Evolutionary conservation across 2,797 vertebrate species (phyloP).

Genomic region (Malurus splendens): DNA sequence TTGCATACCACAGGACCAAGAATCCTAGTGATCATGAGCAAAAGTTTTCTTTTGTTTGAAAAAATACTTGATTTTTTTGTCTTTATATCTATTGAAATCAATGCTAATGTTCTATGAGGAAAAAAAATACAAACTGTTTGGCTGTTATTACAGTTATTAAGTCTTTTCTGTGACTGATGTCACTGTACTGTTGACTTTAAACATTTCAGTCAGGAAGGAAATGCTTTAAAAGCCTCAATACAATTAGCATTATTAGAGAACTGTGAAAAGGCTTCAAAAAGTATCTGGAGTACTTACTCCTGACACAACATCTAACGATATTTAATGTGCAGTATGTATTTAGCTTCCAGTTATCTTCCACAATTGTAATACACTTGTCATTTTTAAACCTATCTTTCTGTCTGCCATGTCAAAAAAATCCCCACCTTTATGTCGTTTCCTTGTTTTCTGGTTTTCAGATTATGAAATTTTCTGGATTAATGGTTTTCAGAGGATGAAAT

Average conservation of each 20-base stretch:
- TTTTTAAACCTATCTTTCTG: too few relatives aligned
- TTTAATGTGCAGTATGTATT: neutral
- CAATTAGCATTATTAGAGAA: neutral
- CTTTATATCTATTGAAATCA: neutral
- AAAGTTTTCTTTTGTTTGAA: neutral
- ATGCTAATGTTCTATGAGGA: rapidly evolving
- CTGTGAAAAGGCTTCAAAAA: neutral
- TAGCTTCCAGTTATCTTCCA: neutral
- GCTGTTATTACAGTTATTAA: neutral
- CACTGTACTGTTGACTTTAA: neutral
- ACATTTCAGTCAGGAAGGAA: neutral
- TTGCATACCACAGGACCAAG: neutral
- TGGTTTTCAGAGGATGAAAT: too few relatives aligned
- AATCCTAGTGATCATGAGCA: neutral
- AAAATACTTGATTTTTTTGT: rapidly evolving
- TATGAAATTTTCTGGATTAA: too few relatives aligned
- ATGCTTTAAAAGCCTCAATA: neutral
- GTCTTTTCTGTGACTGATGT: neutral
- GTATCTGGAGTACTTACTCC: neutral
- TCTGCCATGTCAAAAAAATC: too few relatives aligned
- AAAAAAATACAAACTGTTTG: neutral
- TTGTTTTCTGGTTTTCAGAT: too few relatives aligned
- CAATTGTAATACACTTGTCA: neutral
- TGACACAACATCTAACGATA: rapidly evolving
- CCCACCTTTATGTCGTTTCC: too few relatives aligned